These are phyloP conservation scores for Halictus rubicundus DNA, from an alignment of 1,140 invertebrate species.

Conservation along the genomic window DNA sequence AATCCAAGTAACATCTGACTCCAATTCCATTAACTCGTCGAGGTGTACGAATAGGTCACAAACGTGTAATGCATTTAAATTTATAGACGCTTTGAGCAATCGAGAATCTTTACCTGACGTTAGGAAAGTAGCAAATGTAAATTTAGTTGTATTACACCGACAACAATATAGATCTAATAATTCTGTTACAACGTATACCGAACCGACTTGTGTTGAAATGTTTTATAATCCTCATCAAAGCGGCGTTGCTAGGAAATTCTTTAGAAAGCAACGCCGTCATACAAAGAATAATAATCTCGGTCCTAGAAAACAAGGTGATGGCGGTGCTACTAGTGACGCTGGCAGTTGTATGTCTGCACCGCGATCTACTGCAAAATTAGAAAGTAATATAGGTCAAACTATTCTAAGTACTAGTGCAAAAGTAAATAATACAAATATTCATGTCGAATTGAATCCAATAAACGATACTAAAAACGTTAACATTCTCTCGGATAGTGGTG, in stretches of 20 bases:
- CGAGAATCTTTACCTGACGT: constrained; percentile 72
- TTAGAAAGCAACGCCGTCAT: constrained; percentile 91
- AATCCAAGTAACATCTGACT: constrained; percentile 75
- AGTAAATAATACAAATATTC: constrained; percentile 90
- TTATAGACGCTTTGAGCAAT: constrained; percentile 50
- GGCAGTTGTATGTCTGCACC: constrained; percentile 79
- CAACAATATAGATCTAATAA: constrained; percentile 87
- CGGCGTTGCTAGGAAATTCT: constrained; percentile 94
- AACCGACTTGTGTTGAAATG: constrained; percentile 85
- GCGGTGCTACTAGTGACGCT: constrained; percentile 82
- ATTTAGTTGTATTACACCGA: constrained; percentile 85
- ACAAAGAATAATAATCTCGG: constrained; percentile 88
- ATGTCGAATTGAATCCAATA: constrained; percentile 83
- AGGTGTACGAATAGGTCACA: constrained; percentile 73
- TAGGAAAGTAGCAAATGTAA: constrained; percentile 82
- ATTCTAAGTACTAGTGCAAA: constrained; percentile 86
- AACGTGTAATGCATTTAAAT: constrained; percentile 68
- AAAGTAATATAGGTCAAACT: constrained; percentile 82
- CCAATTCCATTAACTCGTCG: constrained; percentile 75
- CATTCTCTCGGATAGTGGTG: constrained; percentile 83
- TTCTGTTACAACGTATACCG: constrained; percentile 86
- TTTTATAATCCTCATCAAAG: constrained; percentile 97
- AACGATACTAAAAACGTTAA: constrained; percentile 84
- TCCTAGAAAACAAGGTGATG: constrained; percentile 83
- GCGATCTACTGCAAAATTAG: constrained; percentile 79